phyloP scores from a whole-genome alignment of 2,888 invertebrate species.

The Brachypalpus laphriformis region DNA sequence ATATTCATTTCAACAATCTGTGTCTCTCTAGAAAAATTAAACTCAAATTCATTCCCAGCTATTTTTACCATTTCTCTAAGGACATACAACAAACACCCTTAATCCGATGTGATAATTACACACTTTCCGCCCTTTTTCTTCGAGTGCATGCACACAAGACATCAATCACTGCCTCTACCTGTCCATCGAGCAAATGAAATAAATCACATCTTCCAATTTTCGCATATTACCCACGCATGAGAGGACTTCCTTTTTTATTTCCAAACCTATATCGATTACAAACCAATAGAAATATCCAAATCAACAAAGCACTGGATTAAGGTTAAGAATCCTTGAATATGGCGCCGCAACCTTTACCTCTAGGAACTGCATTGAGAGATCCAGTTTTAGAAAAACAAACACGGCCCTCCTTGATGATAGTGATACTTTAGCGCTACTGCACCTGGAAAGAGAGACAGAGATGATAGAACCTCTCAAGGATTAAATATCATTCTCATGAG shows the following conservation, averaged over 20 bases:
- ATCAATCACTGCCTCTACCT: slow-evolving; percentile 3
- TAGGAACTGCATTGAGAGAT: background rate
- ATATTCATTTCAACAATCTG: too few relatives aligned
- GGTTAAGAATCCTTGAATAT: slow-evolving; percentile 63
- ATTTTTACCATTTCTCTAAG: too few relatives aligned
- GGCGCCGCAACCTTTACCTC: slow-evolving; percentile 57
- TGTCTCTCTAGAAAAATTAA: too few relatives aligned
- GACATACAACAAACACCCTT: too few relatives aligned
- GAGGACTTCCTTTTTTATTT: background rate
- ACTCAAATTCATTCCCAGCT: too few relatives aligned
- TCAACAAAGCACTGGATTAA: slow-evolving; percentile 66
- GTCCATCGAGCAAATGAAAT: slow-evolving; percentile 5
- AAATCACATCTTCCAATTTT: slow-evolving; percentile 58
- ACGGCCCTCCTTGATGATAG: slow-evolving; percentile 33
- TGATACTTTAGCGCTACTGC: slow-evolving; percentile 63
- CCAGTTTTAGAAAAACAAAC: background rate
- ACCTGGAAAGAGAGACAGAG: slow-evolving; percentile 41
- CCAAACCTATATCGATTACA: slow-evolving; percentile 66
- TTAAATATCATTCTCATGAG: slow-evolving; percentile 43
- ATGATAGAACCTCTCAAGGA: slow-evolving; percentile 28
- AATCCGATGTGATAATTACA: slow-evolving; percentile 41
- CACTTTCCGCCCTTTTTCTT: slow-evolving; percentile 38
- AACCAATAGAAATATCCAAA: slow-evolving; percentile 49
- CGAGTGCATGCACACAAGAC: slow-evolving; percentile 2
- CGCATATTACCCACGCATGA: slow-evolving; percentile 52